These are phyloP conservation scores for Erpetoichthys calabaricus DNA, from an alignment of 2,797 vertebrate species.

Conservation along the genomic window DNA sequence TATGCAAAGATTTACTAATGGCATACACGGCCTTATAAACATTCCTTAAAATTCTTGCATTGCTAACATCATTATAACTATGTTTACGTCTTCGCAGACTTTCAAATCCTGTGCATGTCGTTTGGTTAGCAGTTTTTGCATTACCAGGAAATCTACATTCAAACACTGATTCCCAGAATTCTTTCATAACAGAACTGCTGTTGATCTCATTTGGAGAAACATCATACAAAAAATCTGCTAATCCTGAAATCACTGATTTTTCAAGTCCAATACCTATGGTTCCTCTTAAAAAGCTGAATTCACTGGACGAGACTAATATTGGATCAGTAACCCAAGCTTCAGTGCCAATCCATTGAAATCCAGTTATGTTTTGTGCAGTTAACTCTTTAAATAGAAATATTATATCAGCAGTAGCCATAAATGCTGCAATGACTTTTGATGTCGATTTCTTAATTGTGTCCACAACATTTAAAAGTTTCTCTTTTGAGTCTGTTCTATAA, in stretches of 20 bases:
- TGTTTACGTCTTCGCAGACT: not conserved
- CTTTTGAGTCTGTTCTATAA: not conserved
- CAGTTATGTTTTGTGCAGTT: not conserved
- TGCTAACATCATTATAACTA: not conserved
- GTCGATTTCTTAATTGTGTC: not conserved
- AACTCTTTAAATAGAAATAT: conserved; percentile 1
- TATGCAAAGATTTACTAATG: conserved; percentile 1
- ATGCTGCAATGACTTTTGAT: conserved; percentile 1
- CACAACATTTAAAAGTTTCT: not conserved
- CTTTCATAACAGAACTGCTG: not conserved
- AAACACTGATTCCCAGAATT: conserved; percentile 3
- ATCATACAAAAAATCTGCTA: not conserved
- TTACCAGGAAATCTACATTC: not conserved
- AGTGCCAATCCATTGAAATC: conserved; percentile 2
- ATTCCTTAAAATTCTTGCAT: conserved; percentile 2
- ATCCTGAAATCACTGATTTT: not conserved
- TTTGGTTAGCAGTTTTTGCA: not conserved
- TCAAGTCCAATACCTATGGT: not conserved
- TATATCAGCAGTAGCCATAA: not conserved
- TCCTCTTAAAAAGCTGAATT: not conserved
- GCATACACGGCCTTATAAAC: conserved; percentile 7
- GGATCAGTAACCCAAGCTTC: conserved; percentile 6
- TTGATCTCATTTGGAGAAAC: not conserved
- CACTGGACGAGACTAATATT: not conserved
- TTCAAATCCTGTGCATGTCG: conserved; percentile 3